These are phyloP conservation scores for Myotis daubentonii DNA, from an alignment of 2,797 vertebrate genomes.

Conservation along the genomic window DNA sequence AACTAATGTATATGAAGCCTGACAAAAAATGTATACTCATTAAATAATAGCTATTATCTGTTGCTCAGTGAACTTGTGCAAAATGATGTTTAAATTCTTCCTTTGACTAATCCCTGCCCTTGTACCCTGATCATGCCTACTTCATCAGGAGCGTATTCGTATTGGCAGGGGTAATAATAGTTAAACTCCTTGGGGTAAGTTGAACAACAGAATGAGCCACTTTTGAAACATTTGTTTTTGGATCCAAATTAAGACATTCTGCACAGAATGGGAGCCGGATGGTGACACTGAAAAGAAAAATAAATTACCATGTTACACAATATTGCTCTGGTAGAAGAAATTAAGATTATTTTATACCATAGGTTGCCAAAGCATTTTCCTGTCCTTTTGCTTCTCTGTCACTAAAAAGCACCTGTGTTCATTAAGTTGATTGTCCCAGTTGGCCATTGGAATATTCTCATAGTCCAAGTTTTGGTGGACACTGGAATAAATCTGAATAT, in stretches of 20 bases:
- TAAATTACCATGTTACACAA: constrained; percentile 44
- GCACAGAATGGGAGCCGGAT: constrained; percentile 29
- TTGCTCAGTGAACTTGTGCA: neutral
- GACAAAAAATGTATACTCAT: neutral
- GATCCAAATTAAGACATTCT: constrained; percentile 45
- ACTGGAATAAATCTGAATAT: neutral
- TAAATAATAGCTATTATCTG: neutral
- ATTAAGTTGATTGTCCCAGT: neutral
- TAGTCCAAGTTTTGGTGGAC: neutral
- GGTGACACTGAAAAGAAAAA: constrained; percentile 16
- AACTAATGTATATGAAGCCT: neutral
- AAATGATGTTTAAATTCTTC: constrained; percentile 7
- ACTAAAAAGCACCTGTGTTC: constrained; percentile 14
- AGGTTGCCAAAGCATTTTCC: constrained; percentile 33
- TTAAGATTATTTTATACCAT: constrained; percentile 45
- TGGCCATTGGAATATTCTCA: constrained; percentile 7
- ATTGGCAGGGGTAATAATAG: neutral
- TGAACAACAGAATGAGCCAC: neutral
- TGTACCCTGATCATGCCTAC: neutral
- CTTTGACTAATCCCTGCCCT: neutral
- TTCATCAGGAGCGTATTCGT: neutral
- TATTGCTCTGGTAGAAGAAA: constrained; percentile 37
- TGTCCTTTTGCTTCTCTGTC: constrained; percentile 23
- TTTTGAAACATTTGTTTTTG: constrained; percentile 7
- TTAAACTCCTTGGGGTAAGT: neutral